Base-by-base conservation (phyloP, 2,113 vertebrate genomes). In the Phoxinus phoxinus region DNA sequence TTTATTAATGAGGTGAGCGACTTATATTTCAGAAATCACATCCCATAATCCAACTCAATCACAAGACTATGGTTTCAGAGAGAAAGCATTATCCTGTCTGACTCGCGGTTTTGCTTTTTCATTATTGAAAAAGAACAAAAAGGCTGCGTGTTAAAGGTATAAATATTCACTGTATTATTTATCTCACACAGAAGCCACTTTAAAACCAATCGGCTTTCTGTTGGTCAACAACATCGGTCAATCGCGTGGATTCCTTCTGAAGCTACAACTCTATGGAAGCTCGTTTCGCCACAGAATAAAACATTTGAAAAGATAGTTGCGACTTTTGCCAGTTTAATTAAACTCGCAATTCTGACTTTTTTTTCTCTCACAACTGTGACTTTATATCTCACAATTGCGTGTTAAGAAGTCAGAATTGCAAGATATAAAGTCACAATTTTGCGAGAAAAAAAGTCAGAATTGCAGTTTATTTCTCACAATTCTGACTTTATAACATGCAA, bases 31-130 rank as follows among this genome's bases (percentile, higher is more conserved):
- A 56, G 75, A 53, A 58, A 77, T 77, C 27, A 58, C 27, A 58
- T 37, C 75, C 30, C 30, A 32, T 77, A 77, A 77, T 77, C 19
- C 30, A 56, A 25, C 74, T 32, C 44, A 75, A 75, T 27, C 41
- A 30, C 72, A 75, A 53, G 25, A 21, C n/a, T 21, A 30, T 75
- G 46, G 30, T 32, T 56, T 77, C 56, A 41, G 76, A 78, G 6
- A 13, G 53, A 37, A 37, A n/a, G 32, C 13, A n/a, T 59, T 37
- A 78, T 37, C 74, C 46, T 76, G 8, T 32, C 48, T 12, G 74
- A 77, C 10, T 23, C 10, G 1, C 11, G 27, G 74, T 56, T 51
- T 51, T 1, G 73, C 32, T 0, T 73, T 73, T 73, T n/a, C 71
- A 73, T 13, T 41, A 72, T 23, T 13, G 13, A 72, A 63, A 27